Percentiles rank a stretch among this genome's conserved stretches.
Conservation (phyloP, 1,140 invertebrate species). For the Capitella teleta region DNA sequence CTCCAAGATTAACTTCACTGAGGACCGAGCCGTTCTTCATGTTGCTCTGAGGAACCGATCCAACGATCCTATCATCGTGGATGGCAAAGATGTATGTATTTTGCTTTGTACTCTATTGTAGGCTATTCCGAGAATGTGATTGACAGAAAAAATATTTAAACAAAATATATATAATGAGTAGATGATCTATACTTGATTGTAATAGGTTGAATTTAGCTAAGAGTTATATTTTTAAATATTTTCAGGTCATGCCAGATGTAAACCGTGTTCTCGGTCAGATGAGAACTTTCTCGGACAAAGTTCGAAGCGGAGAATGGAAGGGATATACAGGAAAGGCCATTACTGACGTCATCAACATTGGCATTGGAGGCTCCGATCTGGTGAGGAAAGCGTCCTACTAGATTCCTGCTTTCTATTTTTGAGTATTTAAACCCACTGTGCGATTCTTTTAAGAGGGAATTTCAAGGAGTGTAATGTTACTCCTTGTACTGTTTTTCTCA, state of each 20-base stretch:
- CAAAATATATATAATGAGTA: too few relatives aligned
- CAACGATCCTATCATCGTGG: conserved; percentile 67
- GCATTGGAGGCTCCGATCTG: conserved; percentile 97
- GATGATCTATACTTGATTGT: neutral
- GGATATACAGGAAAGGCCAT: conserved; percentile 91
- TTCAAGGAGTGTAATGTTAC: too few relatives aligned
- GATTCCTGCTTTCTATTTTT: too few relatives aligned
- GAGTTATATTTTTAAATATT: conserved; percentile 2
- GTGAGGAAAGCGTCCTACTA: too few relatives aligned
- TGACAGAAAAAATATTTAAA: too few relatives aligned
- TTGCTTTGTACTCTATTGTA: neutral
- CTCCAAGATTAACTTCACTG: conserved; percentile 95
- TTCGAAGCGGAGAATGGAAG: conserved; percentile 62
- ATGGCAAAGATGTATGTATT: conserved; percentile 65
- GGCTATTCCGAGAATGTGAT: neutral
- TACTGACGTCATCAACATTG: conserved; percentile 97
- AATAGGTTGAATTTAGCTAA: too few relatives aligned
- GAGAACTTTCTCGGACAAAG: conserved; percentile 66
- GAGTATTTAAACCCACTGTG: too few relatives aligned
- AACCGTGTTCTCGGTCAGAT: conserved; percentile 86
- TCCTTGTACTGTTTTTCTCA: too few relatives aligned
- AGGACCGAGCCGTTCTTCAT: conserved; percentile 89
- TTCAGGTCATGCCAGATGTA: conserved; percentile 74
- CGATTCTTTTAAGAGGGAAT: too few relatives aligned
- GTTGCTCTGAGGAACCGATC: conserved; percentile 79